Conservation (phyloP, 2,113 vertebrate genomes). For the Brachyhypopomus gauderio region DNA sequence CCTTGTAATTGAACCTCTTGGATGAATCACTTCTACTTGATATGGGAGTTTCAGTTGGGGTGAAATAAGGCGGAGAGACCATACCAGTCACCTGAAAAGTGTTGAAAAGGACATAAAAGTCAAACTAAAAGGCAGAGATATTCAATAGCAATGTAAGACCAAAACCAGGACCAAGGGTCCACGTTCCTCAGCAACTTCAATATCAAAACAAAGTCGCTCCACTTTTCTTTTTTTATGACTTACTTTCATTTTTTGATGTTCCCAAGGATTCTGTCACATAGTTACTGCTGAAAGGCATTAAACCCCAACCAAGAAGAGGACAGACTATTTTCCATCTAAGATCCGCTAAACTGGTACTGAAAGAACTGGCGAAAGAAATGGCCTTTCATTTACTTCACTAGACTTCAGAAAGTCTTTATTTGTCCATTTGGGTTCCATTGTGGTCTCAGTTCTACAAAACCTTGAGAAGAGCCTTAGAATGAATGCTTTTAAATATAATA, state of each 20-base stretch:
- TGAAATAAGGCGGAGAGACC: constrained; percentile 68
- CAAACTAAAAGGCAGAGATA: neutral
- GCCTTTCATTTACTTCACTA: too few relatives aligned
- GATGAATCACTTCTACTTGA: constrained; percentile 79
- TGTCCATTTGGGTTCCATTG: too few relatives aligned
- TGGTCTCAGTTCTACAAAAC: too few relatives aligned
- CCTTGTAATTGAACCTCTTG: constrained; percentile 58
- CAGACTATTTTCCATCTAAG: neutral
- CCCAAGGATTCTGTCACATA: neutral
- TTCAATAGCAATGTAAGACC: neutral
- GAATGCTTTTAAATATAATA: neutral
- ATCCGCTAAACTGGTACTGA: too few relatives aligned
- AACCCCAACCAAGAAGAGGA: neutral
- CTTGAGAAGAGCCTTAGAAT: neutral
- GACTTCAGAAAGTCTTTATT: too few relatives aligned
- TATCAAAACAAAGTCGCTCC: neutral
- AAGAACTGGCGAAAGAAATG: neutral
- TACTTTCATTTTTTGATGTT: neutral
- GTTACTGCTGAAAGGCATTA: neutral
- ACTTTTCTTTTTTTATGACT: neutral
- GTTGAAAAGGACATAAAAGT: neutral
- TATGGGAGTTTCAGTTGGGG: constrained; percentile 77
- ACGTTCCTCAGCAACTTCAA: neutral
- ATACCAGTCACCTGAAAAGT: constrained; percentile 71
- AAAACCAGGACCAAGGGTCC: neutral